Percentiles rank a stretch among this genome's conserved stretches.
These are phyloP conservation scores for Hirudo medicinalis DNA, from an alignment of 1,140 invertebrate genomes.

Conservation along the genomic window DNA sequence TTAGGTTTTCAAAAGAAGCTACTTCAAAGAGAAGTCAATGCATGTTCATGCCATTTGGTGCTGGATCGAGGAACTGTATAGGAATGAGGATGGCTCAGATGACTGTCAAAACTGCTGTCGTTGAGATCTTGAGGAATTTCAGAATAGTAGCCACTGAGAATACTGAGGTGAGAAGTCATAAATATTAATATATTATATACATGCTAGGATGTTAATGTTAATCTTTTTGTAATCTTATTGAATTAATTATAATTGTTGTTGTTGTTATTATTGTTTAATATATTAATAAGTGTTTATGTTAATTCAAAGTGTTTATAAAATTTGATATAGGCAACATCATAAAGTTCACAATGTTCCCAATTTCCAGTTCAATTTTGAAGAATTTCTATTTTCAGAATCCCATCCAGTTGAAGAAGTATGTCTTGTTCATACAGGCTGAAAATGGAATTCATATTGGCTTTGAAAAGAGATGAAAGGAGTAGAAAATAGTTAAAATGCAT, in stretches of 20 bases:
- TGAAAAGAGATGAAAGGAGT: background rate
- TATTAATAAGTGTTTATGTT: background rate
- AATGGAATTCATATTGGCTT: slow-evolving; percentile 7
- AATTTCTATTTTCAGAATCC: too few species aligned
- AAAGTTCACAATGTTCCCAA: background rate
- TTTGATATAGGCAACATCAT: too few species aligned
- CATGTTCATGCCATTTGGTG: background rate
- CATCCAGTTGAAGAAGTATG: background rate
- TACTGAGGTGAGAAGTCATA: background rate
- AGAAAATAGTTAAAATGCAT: too few species aligned
- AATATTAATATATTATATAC: too few species aligned
- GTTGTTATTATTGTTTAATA: background rate
- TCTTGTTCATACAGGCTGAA: background rate
- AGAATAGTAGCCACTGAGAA: background rate
- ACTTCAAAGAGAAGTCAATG: background rate
- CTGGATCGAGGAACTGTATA: background rate
- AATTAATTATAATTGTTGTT: background rate
- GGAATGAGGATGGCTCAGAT: slow-evolving; percentile 12
- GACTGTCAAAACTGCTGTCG: background rate
- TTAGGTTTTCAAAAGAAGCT: background rate
- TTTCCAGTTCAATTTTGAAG: background rate
- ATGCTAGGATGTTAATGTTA: too few species aligned
- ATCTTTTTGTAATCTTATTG: background rate
- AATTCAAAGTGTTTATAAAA: too few species aligned
- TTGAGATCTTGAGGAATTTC: slow-evolving; percentile 6